Conservation (phyloP, 2,797 vertebrate species). For the Naso thynnoides region DNA sequence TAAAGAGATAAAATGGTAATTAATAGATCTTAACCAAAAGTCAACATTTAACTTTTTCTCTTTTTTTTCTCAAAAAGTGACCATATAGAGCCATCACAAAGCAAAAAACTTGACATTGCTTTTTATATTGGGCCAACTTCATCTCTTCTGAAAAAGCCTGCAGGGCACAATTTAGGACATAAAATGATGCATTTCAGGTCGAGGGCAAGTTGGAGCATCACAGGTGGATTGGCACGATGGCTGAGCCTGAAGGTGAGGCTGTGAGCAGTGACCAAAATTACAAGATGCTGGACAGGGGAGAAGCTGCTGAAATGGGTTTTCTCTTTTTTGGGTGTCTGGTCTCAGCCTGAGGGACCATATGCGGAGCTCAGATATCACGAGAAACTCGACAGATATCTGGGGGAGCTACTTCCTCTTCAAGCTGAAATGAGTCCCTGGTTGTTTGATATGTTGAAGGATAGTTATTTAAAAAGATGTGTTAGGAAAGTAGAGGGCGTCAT, state of each 20-base stretch:
- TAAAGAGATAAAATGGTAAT: neutral
- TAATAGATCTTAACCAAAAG: neutral
- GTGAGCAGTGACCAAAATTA: slow-evolving; percentile 43
- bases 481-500: neutral
- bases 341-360: slow-evolving; percentile 31
- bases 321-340: slow-evolving; percentile 19
- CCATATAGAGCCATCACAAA: neutral
- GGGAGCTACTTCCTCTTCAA: neutral
- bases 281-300: slow-evolving; percentile 25
- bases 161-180: neutral
- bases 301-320: slow-evolving; percentile 51
- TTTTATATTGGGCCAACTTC: neutral
- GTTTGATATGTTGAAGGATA: slow-evolving; percentile 7
- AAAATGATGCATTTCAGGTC: slow-evolving; percentile 22
- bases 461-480: slow-evolving; percentile 1
- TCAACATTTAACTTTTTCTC: neutral
- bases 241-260: slow-evolving; percentile 43
- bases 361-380: slow-evolving; percentile 22
- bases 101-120: neutral
- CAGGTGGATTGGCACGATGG: slow-evolving; percentile 14
- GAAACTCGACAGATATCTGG: neutral
- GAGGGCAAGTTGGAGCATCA: slow-evolving; percentile 13
- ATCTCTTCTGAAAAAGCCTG: slow-evolving; percentile 1
- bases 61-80: neutral
- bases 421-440: slow-evolving; percentile 15